Percentiles rank a stretch among this genome's conserved stretches.
Evolutionary conservation across 2,113 vertebrate genomes (phyloP).

Genomic region (Gobiocypris rarus): DNA sequence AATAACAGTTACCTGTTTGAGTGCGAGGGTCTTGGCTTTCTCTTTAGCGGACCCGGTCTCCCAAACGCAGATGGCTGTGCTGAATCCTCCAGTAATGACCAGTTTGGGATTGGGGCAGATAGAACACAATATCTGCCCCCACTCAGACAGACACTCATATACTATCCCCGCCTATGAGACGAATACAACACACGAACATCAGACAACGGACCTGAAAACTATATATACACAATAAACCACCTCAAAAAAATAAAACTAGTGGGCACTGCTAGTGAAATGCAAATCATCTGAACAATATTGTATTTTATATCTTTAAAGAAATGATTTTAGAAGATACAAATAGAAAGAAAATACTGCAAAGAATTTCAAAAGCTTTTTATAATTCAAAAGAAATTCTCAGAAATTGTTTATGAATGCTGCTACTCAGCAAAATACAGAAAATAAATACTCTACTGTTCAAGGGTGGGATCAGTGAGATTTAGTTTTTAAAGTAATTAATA

Average conservation of each 20-base stretch:
- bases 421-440: too few species aligned
- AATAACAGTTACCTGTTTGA: conserved; percentile 89
- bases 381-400: too few species aligned
- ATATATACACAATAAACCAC: neutral
- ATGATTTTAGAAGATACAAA: neutral
- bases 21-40: conserved; percentile 85
- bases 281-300: neutral
- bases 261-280: neutral
- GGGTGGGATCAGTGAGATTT: too few species aligned
- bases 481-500: too few species aligned
- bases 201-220: neutral
- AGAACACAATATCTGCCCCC: conserved; percentile 94
- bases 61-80: conserved; percentile 96
- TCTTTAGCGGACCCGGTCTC: conserved; percentile 94
- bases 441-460: too few species aligned
- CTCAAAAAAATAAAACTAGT: neutral
- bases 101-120: conserved; percentile 95
- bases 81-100: conserved; percentile 91
- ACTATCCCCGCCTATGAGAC: conserved; percentile 85
- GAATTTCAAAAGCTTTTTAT: too few species aligned
- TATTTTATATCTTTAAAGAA: neutral
- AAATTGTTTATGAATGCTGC: too few species aligned
- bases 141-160: conserved; percentile 96
- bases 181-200: neutral
- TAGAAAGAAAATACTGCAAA: neutral